Percentiles rank a stretch among this genome's conserved stretches.
phyloP scores from a whole-genome alignment of 1,140 invertebrate species.

The Drosophila subpulchrella region DNA sequence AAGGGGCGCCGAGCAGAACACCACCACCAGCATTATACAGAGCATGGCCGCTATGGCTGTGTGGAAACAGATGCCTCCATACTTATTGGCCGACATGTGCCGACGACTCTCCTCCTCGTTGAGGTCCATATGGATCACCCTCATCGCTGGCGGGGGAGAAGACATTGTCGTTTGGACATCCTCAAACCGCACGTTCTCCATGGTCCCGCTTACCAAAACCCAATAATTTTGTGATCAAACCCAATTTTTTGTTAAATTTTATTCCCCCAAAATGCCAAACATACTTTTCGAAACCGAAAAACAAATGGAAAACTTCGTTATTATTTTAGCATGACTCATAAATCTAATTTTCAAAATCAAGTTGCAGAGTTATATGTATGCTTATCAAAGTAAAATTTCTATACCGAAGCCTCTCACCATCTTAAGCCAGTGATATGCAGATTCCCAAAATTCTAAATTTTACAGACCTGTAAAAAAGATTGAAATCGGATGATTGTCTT shows the following conservation, averaged over 20 bases:
- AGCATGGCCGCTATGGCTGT: conserved; percentile 9
- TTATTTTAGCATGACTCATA: not conserved
- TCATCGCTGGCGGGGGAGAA: not conserved
- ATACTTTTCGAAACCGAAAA: not conserved
- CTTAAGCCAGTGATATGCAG: too few relatives aligned
- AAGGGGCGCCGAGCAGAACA: conserved; percentile 32
- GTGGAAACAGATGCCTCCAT: conserved; percentile 3
- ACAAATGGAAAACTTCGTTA: not conserved
- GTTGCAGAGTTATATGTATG: too few relatives aligned
- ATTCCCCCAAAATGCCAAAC: not conserved
- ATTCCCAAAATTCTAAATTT: too few relatives aligned
- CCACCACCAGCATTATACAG: conserved; percentile 29
- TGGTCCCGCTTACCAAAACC: not conserved
- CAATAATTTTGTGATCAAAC: conserved; percentile 10
- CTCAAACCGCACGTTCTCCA: not conserved
- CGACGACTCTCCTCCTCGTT: conserved; percentile 9
- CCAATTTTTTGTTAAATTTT: not conserved
- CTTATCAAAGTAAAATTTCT: too few relatives aligned
- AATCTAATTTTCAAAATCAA: not conserved
- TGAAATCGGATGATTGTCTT: too few relatives aligned
- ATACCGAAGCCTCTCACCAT: too few relatives aligned
- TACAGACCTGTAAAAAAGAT: too few relatives aligned
- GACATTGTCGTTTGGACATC: not conserved
- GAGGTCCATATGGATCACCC: conserved; percentile 9
- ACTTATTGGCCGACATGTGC: not conserved